Base-by-base conservation (phyloP, 92 coral and sea anemone genomes). In the Palythoa grandis region DNA sequence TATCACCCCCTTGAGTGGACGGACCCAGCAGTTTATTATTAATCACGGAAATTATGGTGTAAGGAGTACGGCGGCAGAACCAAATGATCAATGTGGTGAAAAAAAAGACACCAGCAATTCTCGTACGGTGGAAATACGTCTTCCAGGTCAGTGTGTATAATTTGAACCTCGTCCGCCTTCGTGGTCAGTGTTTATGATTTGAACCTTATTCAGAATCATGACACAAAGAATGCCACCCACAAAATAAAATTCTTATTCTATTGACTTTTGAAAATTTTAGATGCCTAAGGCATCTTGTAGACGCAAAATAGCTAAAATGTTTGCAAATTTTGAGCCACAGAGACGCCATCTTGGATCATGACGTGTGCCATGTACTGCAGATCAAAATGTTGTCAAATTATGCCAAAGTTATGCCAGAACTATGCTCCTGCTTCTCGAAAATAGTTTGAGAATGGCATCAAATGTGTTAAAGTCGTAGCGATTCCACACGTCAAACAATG, bases 21-120 rank as follows among this genome's bases (percentile, higher is more conserved):
- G 73, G 37, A 66, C 85, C 1, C 85, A 80, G 43, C 85, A 80
- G 85, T 80, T 65, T 7, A 53, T 80, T 13, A 80, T 80, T 47
- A 80, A 68, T 14, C 85, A 80, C 56, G 85, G 85, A 16, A 38
- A 39, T 14, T 80, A 80, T 25, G 61, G 72, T 14, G 72, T 63
- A 23, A 80, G 57, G 47, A 48, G 50, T 7, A 13, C 3, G 17
- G 47, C 1, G 74, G 47, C 47, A 37, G 47, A 69, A 16, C 40
- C 74, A 52, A 11, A 10, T 67, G 75, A 12, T 20, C 23, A 38
- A 23, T n/a, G 71, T 9, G 2, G 50, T 35, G 85, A 47, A 11
- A 57, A 9, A 52, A 48, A 20, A 5, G 23, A 16, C n/a, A 35
- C 69, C 1, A n/a, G 85, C 20, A 80, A 66, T 11, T 11, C 74